Conservation (phyloP, 2,113 vertebrate species). For the Notarius quadriscutis region DNA sequence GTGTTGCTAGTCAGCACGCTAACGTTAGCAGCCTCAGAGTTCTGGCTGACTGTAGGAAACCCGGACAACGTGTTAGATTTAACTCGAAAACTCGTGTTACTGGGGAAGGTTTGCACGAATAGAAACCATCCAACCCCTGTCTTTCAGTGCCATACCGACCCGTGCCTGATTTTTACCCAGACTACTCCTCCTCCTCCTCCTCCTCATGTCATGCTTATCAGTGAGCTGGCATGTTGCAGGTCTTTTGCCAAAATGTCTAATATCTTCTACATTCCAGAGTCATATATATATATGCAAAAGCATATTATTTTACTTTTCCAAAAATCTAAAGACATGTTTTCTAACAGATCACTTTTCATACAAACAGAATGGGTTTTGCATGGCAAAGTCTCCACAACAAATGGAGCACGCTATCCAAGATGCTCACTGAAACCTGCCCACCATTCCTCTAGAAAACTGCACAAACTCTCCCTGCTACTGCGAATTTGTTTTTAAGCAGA, state of each 20-base stretch:
- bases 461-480: not conserved
- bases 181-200: not conserved
- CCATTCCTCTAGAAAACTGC: not conserved
- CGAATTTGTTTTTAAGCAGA: not conserved
- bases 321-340: not conserved
- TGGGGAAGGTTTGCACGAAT: not conserved
- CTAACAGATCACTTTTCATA: too few species aligned
- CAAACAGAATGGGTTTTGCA: too few species aligned
- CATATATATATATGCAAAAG: not conserved
- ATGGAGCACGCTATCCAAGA: not conserved
- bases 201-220: not conserved
- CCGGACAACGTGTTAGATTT: not conserved
- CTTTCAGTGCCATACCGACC: not conserved
- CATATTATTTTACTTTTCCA: not conserved
- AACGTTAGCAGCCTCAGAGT: not conserved
- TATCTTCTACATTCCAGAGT: not conserved
- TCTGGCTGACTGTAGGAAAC: not conserved
- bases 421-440: not conserved
- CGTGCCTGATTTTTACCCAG: not conserved
- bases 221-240: not conserved
- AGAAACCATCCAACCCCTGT: not conserved
- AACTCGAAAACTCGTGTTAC: not conserved
- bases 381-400: not conserved
- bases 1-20: conserved; percentile 7
- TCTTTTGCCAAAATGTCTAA: not conserved